Evolutionary conservation across 1,140 invertebrate genomes (phyloP).

Genomic region (Drosophila persimilis): DNA sequence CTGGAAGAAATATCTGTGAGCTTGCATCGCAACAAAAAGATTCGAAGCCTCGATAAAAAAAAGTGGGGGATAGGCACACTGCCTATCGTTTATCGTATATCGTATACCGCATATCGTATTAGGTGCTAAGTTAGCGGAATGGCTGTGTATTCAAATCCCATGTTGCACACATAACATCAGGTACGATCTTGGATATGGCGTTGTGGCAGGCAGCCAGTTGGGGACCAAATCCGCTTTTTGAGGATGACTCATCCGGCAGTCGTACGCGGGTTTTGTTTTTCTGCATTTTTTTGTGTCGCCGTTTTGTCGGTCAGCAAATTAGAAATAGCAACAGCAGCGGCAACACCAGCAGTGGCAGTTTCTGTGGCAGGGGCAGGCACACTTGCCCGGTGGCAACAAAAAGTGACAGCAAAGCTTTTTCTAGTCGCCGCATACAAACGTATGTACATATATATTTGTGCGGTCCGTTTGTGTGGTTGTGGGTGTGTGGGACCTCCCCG

Average conservation of each 20-base stretch:
- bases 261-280: constrained; percentile 17
- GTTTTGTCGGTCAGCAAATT: constrained; percentile 56
- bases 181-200: background rate
- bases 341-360: constrained; percentile 15
- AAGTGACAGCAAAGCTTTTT: constrained; percentile 62
- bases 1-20: too few species aligned
- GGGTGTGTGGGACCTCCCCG: constrained; percentile 42
- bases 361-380: constrained; percentile 3
- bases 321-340: constrained; percentile 56
- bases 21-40: too few species aligned
- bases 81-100: too few species aligned
- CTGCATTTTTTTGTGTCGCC: too few species aligned
- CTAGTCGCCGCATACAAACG: constrained; percentile 15
- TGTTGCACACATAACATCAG: background rate
- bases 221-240: constrained; percentile 14
- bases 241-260: constrained; percentile 55
- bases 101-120: too few species aligned
- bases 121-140: too few species aligned
- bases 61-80: too few species aligned
- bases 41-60: too few species aligned
- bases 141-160: too few species aligned
- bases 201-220: too few species aligned
- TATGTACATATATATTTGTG: background rate
- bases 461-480: constrained; percentile 19
- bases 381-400: constrained; percentile 4